Percentiles rank a stretch among this genome's conserved stretches.
phyloP scores from a whole-genome alignment of 2,888 invertebrate genomes.

The Stenodema calcarata region DNA sequence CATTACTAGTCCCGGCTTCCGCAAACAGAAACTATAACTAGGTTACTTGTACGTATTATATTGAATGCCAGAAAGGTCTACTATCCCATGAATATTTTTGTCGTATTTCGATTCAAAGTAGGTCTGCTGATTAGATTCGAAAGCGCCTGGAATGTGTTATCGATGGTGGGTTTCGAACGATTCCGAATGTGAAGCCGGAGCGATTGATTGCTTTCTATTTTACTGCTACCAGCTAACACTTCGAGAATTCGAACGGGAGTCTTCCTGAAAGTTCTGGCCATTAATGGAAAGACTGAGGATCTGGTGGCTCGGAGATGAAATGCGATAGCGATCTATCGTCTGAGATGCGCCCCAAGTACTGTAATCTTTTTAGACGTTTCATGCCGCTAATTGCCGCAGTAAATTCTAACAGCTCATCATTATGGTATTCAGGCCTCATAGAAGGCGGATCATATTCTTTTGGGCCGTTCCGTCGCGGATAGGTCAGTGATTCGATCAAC shows the following conservation, averaged over 20 bases:
- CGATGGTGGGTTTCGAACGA: background rate
- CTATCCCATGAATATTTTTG: too few species aligned
- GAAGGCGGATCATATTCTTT: background rate
- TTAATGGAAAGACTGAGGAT: background rate
- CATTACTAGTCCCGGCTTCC: too few species aligned
- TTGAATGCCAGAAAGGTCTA: too few species aligned
- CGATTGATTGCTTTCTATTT: background rate
- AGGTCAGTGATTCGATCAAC: background rate
- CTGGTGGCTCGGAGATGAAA: background rate
- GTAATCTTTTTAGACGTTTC: background rate
- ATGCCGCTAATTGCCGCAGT: background rate
- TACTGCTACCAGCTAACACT: background rate
- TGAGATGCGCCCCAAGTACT: background rate
- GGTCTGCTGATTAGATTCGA: background rate
- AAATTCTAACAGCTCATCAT: background rate
- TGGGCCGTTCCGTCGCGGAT: background rate
- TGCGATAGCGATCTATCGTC: background rate
- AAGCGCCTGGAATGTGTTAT: background rate
- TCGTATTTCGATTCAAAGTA: too few species aligned
- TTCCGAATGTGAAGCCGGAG: background rate
- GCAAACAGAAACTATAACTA: too few species aligned
- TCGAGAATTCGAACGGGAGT: background rate
- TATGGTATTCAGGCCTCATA: background rate
- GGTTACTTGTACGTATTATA: too few species aligned
- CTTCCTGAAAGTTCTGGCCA: background rate